Evolutionary conservation across 2,797 vertebrate genomes (phyloP).

Genomic region (Hippoglossus hippoglossus): DNA sequence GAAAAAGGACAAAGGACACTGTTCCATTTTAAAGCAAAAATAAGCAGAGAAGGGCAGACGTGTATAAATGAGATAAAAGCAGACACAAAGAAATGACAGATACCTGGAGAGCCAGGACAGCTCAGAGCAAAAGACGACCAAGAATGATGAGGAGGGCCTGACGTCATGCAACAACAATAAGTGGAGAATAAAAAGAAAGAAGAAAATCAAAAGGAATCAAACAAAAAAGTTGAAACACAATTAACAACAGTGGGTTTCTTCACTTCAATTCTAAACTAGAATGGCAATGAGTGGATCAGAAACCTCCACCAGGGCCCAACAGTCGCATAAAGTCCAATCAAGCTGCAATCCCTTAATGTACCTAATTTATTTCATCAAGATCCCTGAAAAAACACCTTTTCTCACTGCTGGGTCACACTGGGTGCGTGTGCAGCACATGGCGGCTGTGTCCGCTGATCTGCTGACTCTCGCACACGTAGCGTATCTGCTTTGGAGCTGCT

Average conservation of each 20-base stretch:
- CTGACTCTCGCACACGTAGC: too few relatives aligned
- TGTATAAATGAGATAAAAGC: not conserved
- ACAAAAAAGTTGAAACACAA: not conserved
- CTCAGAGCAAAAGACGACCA: slow-evolving; percentile 84
- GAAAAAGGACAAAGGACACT: not conserved
- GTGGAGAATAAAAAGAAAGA: slow-evolving; percentile 11
- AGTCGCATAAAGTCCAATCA: too few relatives aligned
- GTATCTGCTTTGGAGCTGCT: too few relatives aligned
- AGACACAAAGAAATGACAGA: slow-evolving; percentile 28
- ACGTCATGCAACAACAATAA: slow-evolving; percentile 49
- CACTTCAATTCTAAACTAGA: not conserved
- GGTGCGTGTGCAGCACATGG: too few relatives aligned
- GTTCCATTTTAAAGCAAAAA: not conserved
- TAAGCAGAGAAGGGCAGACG: not conserved
- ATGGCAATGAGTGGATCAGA: too few relatives aligned
- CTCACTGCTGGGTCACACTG: too few relatives aligned
- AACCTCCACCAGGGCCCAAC: too few relatives aligned
- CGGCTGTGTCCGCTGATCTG: too few relatives aligned
- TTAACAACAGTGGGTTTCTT: slow-evolving; percentile 5
- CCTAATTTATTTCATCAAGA: too few relatives aligned
- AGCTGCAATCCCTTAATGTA: too few relatives aligned
- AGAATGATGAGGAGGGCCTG: slow-evolving; percentile 81
- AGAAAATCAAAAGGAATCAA: not conserved
- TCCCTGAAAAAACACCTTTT: too few relatives aligned
- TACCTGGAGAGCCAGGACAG: slow-evolving; percentile 84